phyloP scores from a whole-genome alignment of 2,113 vertebrate genomes.

The Labrus mixtus region DNA sequence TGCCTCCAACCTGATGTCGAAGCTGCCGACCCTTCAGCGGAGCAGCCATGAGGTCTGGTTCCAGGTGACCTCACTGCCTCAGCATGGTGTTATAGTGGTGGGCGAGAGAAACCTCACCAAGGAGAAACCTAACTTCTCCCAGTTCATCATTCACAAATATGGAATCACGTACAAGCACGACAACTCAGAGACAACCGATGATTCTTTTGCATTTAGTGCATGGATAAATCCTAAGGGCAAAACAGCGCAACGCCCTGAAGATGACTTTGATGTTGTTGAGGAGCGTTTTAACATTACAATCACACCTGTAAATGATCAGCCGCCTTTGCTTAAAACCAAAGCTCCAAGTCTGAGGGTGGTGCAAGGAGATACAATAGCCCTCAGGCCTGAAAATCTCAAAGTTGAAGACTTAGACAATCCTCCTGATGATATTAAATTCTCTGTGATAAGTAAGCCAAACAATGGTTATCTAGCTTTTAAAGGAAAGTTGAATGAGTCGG shows the following conservation, averaged over 20 bases:
- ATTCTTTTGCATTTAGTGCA: constrained; percentile 87
- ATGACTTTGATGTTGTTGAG: constrained; percentile 81
- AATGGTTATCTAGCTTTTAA: constrained; percentile 89
- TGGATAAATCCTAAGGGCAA: constrained; percentile 89
- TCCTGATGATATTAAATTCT: constrained; percentile 88
- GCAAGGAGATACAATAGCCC: constrained; percentile 82
- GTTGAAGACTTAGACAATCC: constrained; percentile 89
- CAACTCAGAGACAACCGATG: constrained; percentile 88
- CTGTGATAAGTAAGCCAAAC: constrained; percentile 86
- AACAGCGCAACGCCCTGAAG: constrained; percentile 79
- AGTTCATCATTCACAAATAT: constrained; percentile 88
- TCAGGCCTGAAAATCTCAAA: constrained; percentile 86
- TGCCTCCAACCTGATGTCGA: constrained; percentile 89
- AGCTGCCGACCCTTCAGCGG: constrained; percentile 82
- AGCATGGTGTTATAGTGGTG: constrained; percentile 85
- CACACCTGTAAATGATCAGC: constrained; percentile 88
- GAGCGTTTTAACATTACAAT: constrained; percentile 90
- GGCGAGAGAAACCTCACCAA: constrained; percentile 89
- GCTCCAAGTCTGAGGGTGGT: constrained; percentile 84
- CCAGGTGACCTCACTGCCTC: constrained; percentile 87
- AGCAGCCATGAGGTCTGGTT: constrained; percentile 91
- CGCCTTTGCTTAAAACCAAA: constrained; percentile 90
- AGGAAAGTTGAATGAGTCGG: constrained; percentile 76
- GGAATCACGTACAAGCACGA: constrained; percentile 89
- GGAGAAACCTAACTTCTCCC: constrained; percentile 92